phyloP scores from a whole-genome alignment of 1,140 invertebrate genomes.

The Orchesella cincta region DNA sequence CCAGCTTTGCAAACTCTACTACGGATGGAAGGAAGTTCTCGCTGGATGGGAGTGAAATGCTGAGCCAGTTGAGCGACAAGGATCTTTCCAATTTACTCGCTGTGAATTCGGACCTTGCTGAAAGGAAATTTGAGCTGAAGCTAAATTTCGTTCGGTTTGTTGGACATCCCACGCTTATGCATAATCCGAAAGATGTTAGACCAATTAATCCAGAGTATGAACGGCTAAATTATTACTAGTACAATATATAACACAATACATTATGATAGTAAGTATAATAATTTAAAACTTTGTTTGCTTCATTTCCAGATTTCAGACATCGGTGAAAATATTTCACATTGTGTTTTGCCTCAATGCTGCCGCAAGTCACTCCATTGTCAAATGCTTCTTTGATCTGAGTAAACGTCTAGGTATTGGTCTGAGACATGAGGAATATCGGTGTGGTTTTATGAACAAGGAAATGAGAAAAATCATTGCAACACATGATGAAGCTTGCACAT shows the following conservation, averaged over 20 bases:
- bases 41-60: slow-evolving; percentile 70
- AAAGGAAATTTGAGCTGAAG: slow-evolving; percentile 89
- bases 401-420: slow-evolving; percentile 85
- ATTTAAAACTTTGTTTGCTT: slow-evolving; percentile 13
- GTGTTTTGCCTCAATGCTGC: slow-evolving; percentile 63
- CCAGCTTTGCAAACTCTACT: slow-evolving; percentile 59
- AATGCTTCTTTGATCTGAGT: slow-evolving; percentile 92
- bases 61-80: slow-evolving; percentile 64
- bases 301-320: slow-evolving; percentile 42
- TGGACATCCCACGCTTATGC: slow-evolving; percentile 82
- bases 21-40: slow-evolving; percentile 60
- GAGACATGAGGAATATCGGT: slow-evolving; percentile 84
- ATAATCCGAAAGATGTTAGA: slow-evolving; percentile 50
- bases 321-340: slow-evolving; percentile 47
- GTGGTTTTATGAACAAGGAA: slow-evolving; percentile 84
- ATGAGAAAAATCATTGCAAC: slow-evolving; percentile 80
- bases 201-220: slow-evolving; percentile 40
- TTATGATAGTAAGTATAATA: neutral
- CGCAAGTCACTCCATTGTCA: slow-evolving; percentile 87
- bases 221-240: neutral
- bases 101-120: slow-evolving; percentile 83
- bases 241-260: neutral
- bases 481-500: slow-evolving; percentile 65
- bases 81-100: slow-evolving; percentile 83
- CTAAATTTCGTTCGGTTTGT: slow-evolving; percentile 94